These are phyloP conservation scores for Neocloeon triangulifer DNA, from an alignment of 1,140 invertebrate genomes.

Conservation along the genomic window DNA sequence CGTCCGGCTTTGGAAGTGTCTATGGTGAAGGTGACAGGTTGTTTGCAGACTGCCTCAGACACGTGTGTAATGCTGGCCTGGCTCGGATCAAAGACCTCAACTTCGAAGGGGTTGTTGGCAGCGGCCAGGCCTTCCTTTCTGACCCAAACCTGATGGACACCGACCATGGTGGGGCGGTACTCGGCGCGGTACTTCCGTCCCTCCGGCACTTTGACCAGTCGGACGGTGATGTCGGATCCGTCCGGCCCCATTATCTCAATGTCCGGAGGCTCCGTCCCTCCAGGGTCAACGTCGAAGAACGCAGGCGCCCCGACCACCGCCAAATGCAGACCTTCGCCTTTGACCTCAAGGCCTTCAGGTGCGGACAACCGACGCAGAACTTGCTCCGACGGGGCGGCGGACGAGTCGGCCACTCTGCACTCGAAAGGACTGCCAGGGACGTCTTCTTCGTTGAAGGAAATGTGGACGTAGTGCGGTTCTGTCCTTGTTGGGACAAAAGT, in stretches of 20 bases:
- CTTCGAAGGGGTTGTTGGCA: constrained; percentile 30
- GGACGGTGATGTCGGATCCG: constrained; percentile 25
- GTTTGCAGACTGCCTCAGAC: constrained; percentile 56
- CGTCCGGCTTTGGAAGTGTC: constrained; percentile 46
- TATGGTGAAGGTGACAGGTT: constrained; percentile 55
- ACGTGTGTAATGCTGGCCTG: constrained; percentile 56
- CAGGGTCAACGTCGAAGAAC: constrained; percentile 31
- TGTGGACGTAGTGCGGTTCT: constrained; percentile 80
- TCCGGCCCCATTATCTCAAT: constrained; percentile 25
- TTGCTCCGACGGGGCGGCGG: constrained; percentile 14
- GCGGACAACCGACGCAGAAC: not conserved
- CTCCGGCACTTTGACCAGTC: constrained; percentile 7
- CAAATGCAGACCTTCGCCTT: constrained; percentile 26
- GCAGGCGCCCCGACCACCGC: constrained; percentile 30
- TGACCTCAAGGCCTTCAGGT: constrained; percentile 12
- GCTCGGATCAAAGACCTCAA: constrained; percentile 68
- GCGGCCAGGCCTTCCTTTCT: constrained; percentile 20
- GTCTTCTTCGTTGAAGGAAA: constrained; percentile 88
- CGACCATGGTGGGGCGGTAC: constrained; percentile 31
- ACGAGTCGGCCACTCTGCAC: constrained; percentile 26
- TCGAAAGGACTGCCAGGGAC: constrained; percentile 79
- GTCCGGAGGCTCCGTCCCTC: constrained; percentile 14
- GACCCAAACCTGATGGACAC: constrained; percentile 28
- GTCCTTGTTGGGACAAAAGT: constrained; percentile 83
- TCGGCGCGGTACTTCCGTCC: constrained; percentile 25